Evolutionary conservation across 2,113 vertebrate genomes (phyloP).

Genomic region (Plestiodon gilberti): DNA sequence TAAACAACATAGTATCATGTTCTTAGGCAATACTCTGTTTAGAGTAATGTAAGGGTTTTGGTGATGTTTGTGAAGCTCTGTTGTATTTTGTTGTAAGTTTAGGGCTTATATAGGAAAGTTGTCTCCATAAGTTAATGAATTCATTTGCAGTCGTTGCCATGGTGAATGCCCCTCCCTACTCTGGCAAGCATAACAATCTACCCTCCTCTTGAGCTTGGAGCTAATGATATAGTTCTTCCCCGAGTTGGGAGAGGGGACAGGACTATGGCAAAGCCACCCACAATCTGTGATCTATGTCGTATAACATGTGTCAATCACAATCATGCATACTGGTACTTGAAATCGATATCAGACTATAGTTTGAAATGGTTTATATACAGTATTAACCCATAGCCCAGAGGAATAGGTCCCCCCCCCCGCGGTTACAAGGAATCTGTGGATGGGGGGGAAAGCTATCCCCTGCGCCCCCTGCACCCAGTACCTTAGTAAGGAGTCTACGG

Average conservation of each 20-base stretch:
- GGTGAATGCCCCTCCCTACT: neutral
- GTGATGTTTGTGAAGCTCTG: neutral
- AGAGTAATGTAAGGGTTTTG: too few species aligned
- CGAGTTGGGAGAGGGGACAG: too few species aligned
- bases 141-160: neutral
- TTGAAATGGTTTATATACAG: neutral
- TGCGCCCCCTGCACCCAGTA: too few species aligned
- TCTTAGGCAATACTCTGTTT: neutral
- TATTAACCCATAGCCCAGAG: too few species aligned
- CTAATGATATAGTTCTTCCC: too few species aligned
- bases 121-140: neutral
- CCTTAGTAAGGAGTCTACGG: too few species aligned
- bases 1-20: neutral
- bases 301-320: neutral
- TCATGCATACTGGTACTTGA: neutral
- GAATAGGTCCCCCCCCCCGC: too few species aligned
- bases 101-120: neutral
- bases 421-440: too few species aligned
- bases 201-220: too few species aligned
- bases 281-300: neutral
- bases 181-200: neutral
- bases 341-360: neutral
- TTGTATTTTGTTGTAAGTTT: neutral
- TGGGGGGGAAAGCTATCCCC: too few species aligned
- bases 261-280: too few species aligned